phyloP scores from a whole-genome alignment of 2,113 vertebrate species.

The Heterocephalus glaber region DNA sequence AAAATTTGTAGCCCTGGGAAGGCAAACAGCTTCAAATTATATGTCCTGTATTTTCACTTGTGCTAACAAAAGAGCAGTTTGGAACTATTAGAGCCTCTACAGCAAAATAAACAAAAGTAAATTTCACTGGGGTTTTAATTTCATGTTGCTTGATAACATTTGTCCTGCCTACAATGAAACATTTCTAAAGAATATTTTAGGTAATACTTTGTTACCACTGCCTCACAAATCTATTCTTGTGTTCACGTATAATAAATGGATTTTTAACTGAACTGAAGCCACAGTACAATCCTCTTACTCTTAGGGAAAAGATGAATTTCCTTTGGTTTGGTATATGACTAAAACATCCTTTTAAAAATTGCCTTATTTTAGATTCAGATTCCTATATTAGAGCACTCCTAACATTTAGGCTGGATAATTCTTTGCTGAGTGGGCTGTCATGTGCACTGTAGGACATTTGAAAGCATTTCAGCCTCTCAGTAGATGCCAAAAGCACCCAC shows the following conservation, averaged over 20 bases:
- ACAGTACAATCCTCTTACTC: background rate
- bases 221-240: slow-evolving; percentile 13
- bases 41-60: background rate
- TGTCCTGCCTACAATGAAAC: background rate
- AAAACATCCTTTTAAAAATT: background rate
- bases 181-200: background rate
- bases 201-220: background rate
- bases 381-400: background rate
- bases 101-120: background rate
- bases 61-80: background rate
- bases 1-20: background rate
- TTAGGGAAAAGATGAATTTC: background rate
- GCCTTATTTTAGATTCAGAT: background rate
- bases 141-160: background rate
- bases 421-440: background rate
- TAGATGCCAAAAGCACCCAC: background rate
- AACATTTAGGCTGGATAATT: background rate
- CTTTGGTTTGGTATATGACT: background rate
- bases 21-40: background rate
- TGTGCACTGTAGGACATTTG: background rate
- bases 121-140: background rate
- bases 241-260: background rate
- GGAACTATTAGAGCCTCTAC: background rate
- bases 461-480: background rate
- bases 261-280: background rate